Conservation (phyloP, 2,888 invertebrate species). For the Poecilus cupreus region DNA sequence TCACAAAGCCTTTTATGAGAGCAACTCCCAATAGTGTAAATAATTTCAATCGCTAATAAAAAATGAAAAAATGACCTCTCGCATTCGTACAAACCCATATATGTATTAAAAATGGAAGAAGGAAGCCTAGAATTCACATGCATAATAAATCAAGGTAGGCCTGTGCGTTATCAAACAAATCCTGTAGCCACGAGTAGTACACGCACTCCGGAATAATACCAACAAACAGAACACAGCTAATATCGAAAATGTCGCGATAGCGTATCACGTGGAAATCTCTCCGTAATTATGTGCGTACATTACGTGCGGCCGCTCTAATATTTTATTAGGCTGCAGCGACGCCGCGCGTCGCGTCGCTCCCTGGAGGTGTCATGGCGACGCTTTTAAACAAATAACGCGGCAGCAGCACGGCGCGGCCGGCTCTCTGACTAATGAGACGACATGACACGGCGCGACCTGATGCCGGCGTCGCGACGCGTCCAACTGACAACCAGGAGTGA, state of each 20-base stretch:
- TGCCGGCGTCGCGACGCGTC: constrained; percentile 25
- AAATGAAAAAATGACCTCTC: constrained; percentile 18
- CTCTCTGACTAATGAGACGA: constrained; percentile 58
- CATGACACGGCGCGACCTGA: constrained; percentile 57
- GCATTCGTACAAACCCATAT: not conserved
- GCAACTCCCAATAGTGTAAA: not conserved
- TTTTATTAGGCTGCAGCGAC: not conserved
- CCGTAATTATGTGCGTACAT: constrained; percentile 50
- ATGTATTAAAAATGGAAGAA: constrained; percentile 9
- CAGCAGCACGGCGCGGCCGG: constrained; percentile 9
- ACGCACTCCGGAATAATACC: not conserved
- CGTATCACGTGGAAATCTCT: constrained; percentile 38
- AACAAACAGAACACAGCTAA: constrained; percentile 10
- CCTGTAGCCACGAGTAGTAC: not conserved
- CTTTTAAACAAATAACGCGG: constrained; percentile 56
- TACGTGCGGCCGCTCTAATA: constrained; percentile 33
- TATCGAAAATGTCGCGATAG: constrained; percentile 36
- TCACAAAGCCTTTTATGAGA: constrained; percentile 4
- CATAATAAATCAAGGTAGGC: constrained; percentile 37
- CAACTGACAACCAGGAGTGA: constrained; percentile 50
- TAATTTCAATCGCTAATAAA: not conserved
- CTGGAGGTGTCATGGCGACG: constrained; percentile 50
- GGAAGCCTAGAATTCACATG: constrained; percentile 8
- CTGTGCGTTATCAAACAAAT: constrained; percentile 14
- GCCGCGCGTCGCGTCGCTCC: constrained; percentile 20